Evolutionary conservation across 2,888 invertebrate genomes (phyloP).

Genomic region (Sarcophaga variegata): DNA sequence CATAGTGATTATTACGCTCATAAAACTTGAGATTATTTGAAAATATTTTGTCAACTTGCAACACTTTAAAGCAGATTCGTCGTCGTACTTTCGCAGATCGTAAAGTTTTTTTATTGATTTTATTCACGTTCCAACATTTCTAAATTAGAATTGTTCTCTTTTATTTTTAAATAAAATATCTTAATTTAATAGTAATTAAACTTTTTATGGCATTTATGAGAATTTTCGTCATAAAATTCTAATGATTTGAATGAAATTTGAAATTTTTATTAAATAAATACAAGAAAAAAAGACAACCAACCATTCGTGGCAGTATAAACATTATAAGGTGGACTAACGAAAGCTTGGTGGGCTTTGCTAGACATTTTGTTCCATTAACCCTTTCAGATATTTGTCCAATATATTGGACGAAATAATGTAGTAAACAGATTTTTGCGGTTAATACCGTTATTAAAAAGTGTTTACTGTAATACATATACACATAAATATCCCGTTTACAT

Average conservation of each 20-base stretch:
- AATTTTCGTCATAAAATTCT: slow-evolving; percentile 33
- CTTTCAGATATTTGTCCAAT: no score
- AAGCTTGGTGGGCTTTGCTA: background rate
- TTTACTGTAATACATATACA: no score
- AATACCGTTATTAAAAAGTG: no score
- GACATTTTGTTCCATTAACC: background rate
- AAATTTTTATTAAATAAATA: background rate
- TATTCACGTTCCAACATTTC: slow-evolving; percentile 43
- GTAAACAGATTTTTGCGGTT: no score
- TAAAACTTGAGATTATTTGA: slow-evolving; percentile 30
- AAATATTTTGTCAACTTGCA: slow-evolving; percentile 39
- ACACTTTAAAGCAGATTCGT: slow-evolving; percentile 44
- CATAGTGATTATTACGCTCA: slow-evolving; percentile 26
- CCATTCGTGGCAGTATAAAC: background rate
- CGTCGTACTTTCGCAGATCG: slow-evolving; percentile 51
- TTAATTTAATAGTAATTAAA: slow-evolving; percentile 48
- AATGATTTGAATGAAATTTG: slow-evolving; percentile 15
- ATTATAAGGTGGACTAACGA: background rate
- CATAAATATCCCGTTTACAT: no score
- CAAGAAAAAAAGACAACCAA: background rate
- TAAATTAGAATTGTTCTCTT: slow-evolving; percentile 3
- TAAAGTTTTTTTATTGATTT: slow-evolving; percentile 48
- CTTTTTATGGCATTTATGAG: slow-evolving; percentile 51
- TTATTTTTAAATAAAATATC: slow-evolving; percentile 36
- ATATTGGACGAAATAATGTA: no score